Percentiles rank a stretch among this genome's conserved stretches.
Conservation (phyloP, 2,797 vertebrate species). For the Squalus acanthias region DNA sequence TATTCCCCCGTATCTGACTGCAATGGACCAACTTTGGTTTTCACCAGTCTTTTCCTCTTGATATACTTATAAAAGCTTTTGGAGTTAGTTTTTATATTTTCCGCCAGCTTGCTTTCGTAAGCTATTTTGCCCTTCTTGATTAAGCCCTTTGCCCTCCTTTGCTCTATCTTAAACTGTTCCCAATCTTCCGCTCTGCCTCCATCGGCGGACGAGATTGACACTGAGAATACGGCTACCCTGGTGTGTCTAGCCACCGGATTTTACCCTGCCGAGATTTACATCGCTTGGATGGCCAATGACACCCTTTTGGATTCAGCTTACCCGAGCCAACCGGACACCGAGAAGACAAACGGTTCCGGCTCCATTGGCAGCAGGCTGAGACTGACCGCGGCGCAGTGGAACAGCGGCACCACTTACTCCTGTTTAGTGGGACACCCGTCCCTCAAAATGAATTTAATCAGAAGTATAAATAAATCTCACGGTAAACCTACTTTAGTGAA, state of each 20-base stretch:
- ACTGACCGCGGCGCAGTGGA: not conserved
- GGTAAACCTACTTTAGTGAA: slow-evolving; percentile 4
- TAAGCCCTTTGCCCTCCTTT: too few species aligned
- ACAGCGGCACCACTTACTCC: not conserved
- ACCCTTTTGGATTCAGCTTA: not conserved
- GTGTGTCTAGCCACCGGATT: not conserved
- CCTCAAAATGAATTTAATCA: not conserved
- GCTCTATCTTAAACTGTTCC: too few species aligned
- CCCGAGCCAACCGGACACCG: not conserved
- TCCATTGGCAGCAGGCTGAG: not conserved
- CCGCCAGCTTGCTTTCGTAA: too few species aligned
- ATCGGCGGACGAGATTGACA: not conserved
- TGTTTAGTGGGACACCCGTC: not conserved
- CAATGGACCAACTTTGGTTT: too few species aligned
- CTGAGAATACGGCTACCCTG: not conserved
- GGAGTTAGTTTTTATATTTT: too few species aligned
- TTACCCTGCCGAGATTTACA: not conserved
- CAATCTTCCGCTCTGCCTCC: too few species aligned
- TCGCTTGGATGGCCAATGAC: not conserved
- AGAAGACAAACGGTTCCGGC: not conserved
- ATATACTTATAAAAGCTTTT: too few species aligned
- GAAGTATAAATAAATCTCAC: not conserved
- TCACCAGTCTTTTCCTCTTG: too few species aligned
- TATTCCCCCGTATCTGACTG: too few species aligned
- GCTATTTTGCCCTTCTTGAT: too few species aligned